Conservation (phyloP, 2,888 invertebrate genomes). For the Drosophila affinis region DNA sequence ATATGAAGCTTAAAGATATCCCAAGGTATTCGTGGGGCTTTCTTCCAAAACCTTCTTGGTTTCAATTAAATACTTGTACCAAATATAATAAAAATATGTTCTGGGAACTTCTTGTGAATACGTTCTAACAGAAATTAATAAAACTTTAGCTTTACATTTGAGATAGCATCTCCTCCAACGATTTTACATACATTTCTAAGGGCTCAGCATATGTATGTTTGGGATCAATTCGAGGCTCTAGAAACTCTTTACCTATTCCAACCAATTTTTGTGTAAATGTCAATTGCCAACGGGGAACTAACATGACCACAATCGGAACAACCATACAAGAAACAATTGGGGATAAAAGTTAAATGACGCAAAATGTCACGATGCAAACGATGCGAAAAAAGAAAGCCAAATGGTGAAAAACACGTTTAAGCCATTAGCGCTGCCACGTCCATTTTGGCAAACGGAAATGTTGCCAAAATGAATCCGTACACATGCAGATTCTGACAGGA, state of each 20-base stretch:
- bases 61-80: too few species aligned
- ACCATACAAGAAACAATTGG: constrained; percentile 13
- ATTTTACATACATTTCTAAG: too few species aligned
- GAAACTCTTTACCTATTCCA: too few species aligned
- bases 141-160: too few species aligned
- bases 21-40: too few species aligned
- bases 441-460: constrained; percentile 54
- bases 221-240: constrained; percentile 3
- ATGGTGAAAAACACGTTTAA: constrained; percentile 64
- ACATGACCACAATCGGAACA: constrained; percentile 21
- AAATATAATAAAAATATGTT: too few species aligned
- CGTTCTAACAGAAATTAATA: too few species aligned
- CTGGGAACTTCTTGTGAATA: too few species aligned
- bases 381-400: constrained; percentile 43
- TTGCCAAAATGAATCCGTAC: constrained; percentile 33
- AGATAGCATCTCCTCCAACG: too few species aligned
- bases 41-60: too few species aligned
- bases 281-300: constrained; percentile 42
- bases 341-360: constrained; percentile 43
- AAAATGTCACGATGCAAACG: constrained; percentile 21
- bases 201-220: not conserved
- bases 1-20: too few species aligned
- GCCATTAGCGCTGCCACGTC: constrained; percentile 72
- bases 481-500: constrained; percentile 22
- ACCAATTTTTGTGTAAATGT: constrained; percentile 9